Percentiles rank a stretch among this genome's conserved stretches.
Conservation (phyloP, 2,888 invertebrate species). For the Blomia tropicalis region DNA sequence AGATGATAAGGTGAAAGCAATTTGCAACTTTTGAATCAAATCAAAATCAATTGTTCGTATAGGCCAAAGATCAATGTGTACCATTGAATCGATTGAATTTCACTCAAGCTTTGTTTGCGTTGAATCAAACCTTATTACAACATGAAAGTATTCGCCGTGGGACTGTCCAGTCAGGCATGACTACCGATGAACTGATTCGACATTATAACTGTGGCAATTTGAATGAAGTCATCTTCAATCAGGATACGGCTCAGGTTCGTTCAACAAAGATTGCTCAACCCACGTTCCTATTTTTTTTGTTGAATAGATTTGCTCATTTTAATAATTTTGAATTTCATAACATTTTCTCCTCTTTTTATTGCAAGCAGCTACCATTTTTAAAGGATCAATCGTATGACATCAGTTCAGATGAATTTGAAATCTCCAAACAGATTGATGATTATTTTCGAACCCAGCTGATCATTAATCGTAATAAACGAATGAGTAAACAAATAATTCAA, state of each 20-base stretch:
- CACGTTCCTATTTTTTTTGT: neutral
- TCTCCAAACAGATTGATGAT: conserved; percentile 36
- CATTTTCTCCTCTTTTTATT: neutral
- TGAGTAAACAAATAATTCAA: conserved; percentile 39
- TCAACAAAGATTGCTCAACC: neutral
- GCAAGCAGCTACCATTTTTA: conserved; percentile 32
- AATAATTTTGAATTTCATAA: neutral
- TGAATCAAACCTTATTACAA: conserved; percentile 38
- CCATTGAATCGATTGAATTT: conserved; percentile 42
- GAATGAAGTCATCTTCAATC: conserved; percentile 37
- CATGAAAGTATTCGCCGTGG: conserved; percentile 36
- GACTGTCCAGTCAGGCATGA: conserved; percentile 24
- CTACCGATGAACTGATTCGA: conserved; percentile 38
- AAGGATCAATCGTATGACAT: conserved; percentile 34
- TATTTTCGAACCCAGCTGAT: conserved; percentile 42
- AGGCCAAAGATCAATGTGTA: conserved; percentile 43
- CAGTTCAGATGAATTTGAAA: conserved; percentile 31
- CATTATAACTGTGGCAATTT: conserved; percentile 41
- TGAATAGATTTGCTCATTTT: neutral
- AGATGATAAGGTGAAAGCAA: neutral
- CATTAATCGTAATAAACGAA: conserved; percentile 40
- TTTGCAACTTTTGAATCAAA: neutral
- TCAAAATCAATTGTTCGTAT: neutral
- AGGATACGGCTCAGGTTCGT: conserved; percentile 33
- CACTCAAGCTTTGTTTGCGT: conserved; percentile 40